Percentiles rank a stretch among this genome's conserved stretches.
Evolutionary conservation across 2,797 vertebrate genomes (phyloP).

Genomic region (Sebastes hopkinsi): DNA sequence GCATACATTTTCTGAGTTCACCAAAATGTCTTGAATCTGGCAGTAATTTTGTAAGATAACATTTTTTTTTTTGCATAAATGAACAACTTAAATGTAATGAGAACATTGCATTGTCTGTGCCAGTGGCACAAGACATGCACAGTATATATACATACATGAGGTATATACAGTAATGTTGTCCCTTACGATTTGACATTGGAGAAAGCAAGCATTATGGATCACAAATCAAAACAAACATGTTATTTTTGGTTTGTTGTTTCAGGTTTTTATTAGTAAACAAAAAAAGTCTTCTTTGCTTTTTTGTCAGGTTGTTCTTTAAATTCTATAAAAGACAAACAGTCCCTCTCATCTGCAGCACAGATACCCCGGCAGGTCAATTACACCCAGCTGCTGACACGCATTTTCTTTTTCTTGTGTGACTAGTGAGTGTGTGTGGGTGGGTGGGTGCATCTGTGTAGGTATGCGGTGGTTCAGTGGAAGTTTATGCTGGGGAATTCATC

Average conservation of each 20-base stretch:
- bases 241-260: not conserved
- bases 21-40: not conserved
- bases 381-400: constrained; percentile 43
- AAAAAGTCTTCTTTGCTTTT: not conserved
- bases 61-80: not conserved
- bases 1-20: not conserved
- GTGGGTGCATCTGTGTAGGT: not conserved
- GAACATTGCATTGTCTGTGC: not conserved
- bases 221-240: not conserved
- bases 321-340: constrained; percentile 15
- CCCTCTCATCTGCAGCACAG: constrained; percentile 18
- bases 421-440: not conserved
- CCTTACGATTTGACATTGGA: not conserved
- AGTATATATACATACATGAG: not conserved
- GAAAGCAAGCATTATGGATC: not conserved
- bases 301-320: constrained; percentile 15
- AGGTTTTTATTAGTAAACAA: not conserved
- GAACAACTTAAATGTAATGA: not conserved
- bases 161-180: not conserved
- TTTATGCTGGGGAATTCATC: not conserved
- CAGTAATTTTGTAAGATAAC: not conserved
- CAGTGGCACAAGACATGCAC: not conserved
- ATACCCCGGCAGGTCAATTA: constrained; percentile 37
- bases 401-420: constrained; percentile 32
- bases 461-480: not conserved